phyloP scores from a whole-genome alignment of 2,797 vertebrate species.

The Acrossocheilus fasciatus region DNA sequence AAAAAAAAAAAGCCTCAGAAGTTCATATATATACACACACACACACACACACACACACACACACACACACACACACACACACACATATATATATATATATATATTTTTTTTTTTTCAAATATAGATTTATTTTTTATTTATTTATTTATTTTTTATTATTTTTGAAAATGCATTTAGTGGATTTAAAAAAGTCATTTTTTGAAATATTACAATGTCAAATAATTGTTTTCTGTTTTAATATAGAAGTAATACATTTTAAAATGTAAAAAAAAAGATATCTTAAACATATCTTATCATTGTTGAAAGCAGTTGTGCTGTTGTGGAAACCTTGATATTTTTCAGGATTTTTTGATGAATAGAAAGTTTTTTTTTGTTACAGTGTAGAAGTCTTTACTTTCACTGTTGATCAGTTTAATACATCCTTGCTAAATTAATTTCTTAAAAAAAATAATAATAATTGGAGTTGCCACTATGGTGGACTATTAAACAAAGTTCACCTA shows the following conservation, averaged over 20 bases:
- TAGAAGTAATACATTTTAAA: too few species aligned
- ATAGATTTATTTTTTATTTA: too few species aligned
- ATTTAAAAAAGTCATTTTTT: not conserved
- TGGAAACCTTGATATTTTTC: not conserved
- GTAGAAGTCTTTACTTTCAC: not conserved
- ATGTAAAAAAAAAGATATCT: not conserved
- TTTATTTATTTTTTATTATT: too few species aligned
- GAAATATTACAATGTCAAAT: not conserved
- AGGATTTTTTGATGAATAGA: too few species aligned
- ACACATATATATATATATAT: too few species aligned
- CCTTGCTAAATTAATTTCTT: not conserved
- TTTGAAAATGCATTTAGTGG: not conserved
- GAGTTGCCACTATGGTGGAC: not conserved
- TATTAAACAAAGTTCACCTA: not conserved
- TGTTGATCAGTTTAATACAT: not conserved
- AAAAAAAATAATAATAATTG: too few species aligned
- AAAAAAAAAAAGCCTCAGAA: slow-evolving; percentile 52
- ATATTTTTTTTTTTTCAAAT: too few species aligned
- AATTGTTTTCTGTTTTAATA: not conserved
- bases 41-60: too few species aligned
- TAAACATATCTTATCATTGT: not conserved
- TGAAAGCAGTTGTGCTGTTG: not conserved
- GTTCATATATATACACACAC: not conserved
- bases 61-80: too few species aligned
- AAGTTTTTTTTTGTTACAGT: too few species aligned